Conservation (phyloP, 2,888 invertebrate genomes). For the Arctia plantaginis region DNA sequence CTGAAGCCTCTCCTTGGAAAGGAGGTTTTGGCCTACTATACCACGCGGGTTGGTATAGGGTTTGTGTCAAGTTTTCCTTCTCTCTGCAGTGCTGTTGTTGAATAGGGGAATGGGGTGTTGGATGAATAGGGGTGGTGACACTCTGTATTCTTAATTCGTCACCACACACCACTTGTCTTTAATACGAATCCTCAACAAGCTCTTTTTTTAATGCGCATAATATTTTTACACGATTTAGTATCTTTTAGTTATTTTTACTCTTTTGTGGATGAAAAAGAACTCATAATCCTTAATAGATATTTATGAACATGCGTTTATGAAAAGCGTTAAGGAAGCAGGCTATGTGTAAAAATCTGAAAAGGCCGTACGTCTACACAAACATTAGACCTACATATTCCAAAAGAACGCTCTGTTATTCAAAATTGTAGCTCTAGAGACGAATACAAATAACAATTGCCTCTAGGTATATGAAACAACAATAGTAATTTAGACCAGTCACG, state of each 20-base stretch:
- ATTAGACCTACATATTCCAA: constrained; percentile 51
- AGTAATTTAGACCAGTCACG: constrained; percentile 19
- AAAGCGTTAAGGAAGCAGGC: constrained; percentile 32
- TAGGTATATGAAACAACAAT: constrained; percentile 19
- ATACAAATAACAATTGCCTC: constrained; percentile 27
- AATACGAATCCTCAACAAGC: neutral
- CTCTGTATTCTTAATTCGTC: too few relatives aligned
- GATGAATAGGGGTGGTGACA: too few relatives aligned
- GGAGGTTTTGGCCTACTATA: too few relatives aligned
- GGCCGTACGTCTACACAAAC: constrained; percentile 36
- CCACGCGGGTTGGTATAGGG: too few relatives aligned
- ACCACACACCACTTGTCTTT: neutral
- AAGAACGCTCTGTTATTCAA: constrained; percentile 46
- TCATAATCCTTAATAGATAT: neutral
- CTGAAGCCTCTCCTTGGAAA: too few relatives aligned
- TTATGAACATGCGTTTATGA: neutral
- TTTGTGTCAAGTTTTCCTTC: too few relatives aligned
- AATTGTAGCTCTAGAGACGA: constrained; percentile 34
- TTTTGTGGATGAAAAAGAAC: neutral
- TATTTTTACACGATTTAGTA: neutral
- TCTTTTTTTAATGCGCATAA: neutral
- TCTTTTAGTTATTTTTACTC: neutral
- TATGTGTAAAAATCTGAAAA: constrained; percentile 46
- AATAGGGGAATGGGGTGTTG: too few relatives aligned
- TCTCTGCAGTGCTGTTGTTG: too few relatives aligned